A percentile compares a stretch with the other conserved stretches of the same genome.
phyloP scores from a whole-genome alignment of 2,888 invertebrate species.

The Sphinx pinastri region DNA sequence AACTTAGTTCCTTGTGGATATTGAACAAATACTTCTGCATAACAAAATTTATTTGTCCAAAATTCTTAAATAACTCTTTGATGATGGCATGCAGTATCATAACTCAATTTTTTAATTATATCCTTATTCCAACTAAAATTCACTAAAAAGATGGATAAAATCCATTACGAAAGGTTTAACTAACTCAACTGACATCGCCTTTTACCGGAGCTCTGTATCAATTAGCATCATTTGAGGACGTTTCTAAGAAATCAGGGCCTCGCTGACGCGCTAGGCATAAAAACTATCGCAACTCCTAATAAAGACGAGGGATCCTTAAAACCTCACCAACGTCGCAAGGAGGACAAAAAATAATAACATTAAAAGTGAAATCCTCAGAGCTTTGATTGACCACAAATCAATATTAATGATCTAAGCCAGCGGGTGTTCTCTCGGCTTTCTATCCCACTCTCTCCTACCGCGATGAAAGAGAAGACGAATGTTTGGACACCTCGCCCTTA shows the following conservation, averaged over 20 bases:
- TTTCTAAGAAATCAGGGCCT: constrained; percentile 5
- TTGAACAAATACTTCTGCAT: too few species aligned
- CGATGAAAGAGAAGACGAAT: constrained; percentile 57
- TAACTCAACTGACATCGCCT: not conserved
- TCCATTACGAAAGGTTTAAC: not conserved
- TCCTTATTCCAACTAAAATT: not conserved
- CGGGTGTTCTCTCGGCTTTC: constrained; percentile 69
- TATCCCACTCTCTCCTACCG: constrained; percentile 52
- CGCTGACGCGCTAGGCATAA: constrained; percentile 4
- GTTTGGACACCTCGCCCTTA: constrained; percentile 83
- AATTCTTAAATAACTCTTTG: too few species aligned
- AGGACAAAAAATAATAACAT: constrained; percentile 74
- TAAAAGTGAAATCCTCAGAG: constrained; percentile 81
- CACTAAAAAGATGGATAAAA: too few species aligned
- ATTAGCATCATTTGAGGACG: constrained; percentile 9
- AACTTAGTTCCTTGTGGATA: too few species aligned
- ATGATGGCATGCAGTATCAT: too few species aligned
- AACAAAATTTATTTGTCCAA: too few species aligned
- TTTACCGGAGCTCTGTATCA: not conserved
- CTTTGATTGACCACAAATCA: constrained; percentile 85
- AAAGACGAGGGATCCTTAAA: constrained; percentile 56
- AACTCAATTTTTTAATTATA: not conserved
- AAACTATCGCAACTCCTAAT: constrained; percentile 33
- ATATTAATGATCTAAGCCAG: constrained; percentile 83
- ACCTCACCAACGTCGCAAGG: constrained; percentile 43